A percentile compares a stretch with the other conserved stretches of the same genome.
phyloP scores from a whole-genome alignment of 2,797 vertebrate genomes.

The Argentina silus region DNA sequence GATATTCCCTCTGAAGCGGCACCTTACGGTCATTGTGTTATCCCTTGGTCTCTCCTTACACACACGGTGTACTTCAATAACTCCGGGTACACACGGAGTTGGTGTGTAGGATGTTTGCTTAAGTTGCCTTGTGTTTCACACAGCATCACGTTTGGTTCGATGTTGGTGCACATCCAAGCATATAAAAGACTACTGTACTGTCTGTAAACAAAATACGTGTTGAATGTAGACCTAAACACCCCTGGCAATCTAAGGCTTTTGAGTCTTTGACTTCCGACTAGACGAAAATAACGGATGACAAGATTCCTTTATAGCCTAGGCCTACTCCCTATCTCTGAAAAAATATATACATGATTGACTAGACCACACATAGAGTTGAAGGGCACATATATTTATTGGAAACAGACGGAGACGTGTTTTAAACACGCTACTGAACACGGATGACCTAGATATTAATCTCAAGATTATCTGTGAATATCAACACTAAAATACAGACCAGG shows the following conservation, averaged over 20 bases:
- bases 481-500: slow-evolving; percentile 47
- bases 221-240: slow-evolving; percentile 32
- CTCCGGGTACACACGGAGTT: slow-evolving; percentile 36
- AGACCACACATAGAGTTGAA: slow-evolving; percentile 75
- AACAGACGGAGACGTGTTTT: slow-evolving; percentile 65
- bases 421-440: slow-evolving; percentile 65
- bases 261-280: not conserved
- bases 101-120: slow-evolving; percentile 49
- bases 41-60: slow-evolving; percentile 45
- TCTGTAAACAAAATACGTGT: slow-evolving; percentile 46
- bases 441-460: slow-evolving; percentile 61
- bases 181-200: slow-evolving; percentile 51
- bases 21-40: slow-evolving; percentile 36
- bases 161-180: slow-evolving; percentile 27
- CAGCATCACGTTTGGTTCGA: slow-evolving; percentile 33
- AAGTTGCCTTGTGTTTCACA: slow-evolving; percentile 36
- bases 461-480: slow-evolving; percentile 62
- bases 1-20: slow-evolving; percentile 51
- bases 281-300: slow-evolving; percentile 38
- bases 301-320: slow-evolving; percentile 20
- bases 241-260: not conserved
- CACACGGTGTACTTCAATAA: slow-evolving; percentile 32
- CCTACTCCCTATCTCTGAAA: slow-evolving; percentile 50
- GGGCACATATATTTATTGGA: slow-evolving; percentile 67
- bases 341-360: slow-evolving; percentile 56